phyloP scores from a whole-genome alignment of 2,888 invertebrate genomes.

The Mantis religiosa region DNA sequence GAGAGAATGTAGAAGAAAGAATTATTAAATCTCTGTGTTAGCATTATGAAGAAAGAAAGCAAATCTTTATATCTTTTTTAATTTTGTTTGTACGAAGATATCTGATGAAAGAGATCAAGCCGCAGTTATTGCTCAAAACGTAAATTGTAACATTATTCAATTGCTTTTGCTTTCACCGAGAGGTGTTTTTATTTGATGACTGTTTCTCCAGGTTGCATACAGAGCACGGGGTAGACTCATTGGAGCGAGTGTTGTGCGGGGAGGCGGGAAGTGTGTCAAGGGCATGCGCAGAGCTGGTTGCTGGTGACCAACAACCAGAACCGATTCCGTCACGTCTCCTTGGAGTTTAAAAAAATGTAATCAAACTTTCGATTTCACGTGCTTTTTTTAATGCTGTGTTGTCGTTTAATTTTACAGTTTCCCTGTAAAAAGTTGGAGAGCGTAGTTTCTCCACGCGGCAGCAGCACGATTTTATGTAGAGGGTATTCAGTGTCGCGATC shows the following conservation, averaged over 20 bases:
- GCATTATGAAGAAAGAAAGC: too few species aligned
- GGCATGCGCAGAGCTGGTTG: conserved; percentile 34
- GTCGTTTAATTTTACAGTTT: neutral
- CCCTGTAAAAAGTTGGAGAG: neutral
- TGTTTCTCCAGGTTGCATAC: conserved; percentile 14
- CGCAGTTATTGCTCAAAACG: neutral
- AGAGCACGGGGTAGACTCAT: conserved; percentile 22
- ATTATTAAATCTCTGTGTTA: too few species aligned
- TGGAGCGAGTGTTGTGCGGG: conserved; percentile 26
- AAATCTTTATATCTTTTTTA: too few species aligned
- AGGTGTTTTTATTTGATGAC: neutral
- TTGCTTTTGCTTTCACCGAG: neutral
- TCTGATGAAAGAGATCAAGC: neutral
- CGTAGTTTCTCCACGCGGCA: neutral
- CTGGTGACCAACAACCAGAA: conserved; percentile 18
- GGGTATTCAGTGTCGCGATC: neutral
- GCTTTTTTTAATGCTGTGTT: neutral
- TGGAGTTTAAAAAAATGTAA: neutral
- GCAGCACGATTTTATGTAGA: neutral
- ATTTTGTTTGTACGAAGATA: neutral
- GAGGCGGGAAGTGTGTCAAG: conserved; percentile 45
- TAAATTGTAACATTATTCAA: neutral
- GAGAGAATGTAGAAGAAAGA: too few species aligned
- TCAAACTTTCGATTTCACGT: conserved; percentile 24
- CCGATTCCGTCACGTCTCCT: conserved; percentile 24